Base-by-base conservation (phyloP, 2,888 invertebrate species). In the Oxytorus armatus region DNA sequence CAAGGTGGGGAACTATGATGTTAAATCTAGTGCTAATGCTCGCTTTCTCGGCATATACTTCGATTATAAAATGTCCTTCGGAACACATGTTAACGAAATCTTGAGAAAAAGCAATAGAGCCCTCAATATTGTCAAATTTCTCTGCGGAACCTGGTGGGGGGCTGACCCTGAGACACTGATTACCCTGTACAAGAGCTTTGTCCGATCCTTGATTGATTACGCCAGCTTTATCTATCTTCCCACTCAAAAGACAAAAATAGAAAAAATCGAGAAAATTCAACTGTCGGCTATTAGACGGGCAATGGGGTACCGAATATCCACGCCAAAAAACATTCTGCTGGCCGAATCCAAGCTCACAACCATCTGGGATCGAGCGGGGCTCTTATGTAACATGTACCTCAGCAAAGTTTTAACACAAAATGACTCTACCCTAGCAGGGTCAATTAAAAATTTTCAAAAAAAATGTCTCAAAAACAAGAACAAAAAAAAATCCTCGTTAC, bases 211-310 rank as follows among this genome's bases (percentile, higher is more conserved):
- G n/a, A n/a, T n/a, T n/a, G n/a, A n/a, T n/a, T n/a, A n/a, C n/a
- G n/a, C n/a, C n/a, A n/a, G n/a, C n/a, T n/a, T n/a, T n/a, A n/a
- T n/a, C n/a, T n/a, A n/a, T n/a, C n/a, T n/a, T n/a, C n/a, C n/a
- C n/a, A n/a, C n/a, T n/a, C 44, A 44, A n/a, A 44, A 44, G 44
- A 14, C 44, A 44, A 44, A 44, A 44, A 44, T 44, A 44, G 44
- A 44, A 10, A 53, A 68, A 59, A 36, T 82, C 16, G 76, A 82
- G 68, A 61, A 55, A 39, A 75, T 79, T 11, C 83, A 83, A 79
- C 49, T 18, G 53, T 11, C 16, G 42, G 79, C 74, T n/a, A 74
- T 81, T 4, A 73, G 81, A 36, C 8, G 39, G 1, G 77, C 77
- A 7, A n/a, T 44, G 44, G 44, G 51, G 14, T 7, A n/a, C 47